Percentiles rank a stretch among this genome's conserved stretches.
phyloP scores from a whole-genome alignment of 2,797 vertebrate species.

The Hyperoplus lanceolatus region DNA sequence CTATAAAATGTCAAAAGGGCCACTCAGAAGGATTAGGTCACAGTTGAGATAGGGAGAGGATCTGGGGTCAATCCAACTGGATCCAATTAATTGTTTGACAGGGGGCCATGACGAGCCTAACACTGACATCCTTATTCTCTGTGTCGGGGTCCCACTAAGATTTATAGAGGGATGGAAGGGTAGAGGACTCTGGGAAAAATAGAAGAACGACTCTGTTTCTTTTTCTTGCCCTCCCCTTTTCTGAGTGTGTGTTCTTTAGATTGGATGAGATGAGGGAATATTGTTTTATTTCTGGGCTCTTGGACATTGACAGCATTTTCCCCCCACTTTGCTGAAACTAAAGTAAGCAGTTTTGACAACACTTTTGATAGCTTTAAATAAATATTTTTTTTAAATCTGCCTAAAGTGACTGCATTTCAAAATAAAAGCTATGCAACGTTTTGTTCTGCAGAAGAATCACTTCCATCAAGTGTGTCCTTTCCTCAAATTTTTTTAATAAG shows the following conservation, averaged over 20 bases:
- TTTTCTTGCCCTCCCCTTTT: not conserved
- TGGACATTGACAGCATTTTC: slow-evolving; percentile 60
- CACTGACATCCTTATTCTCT: slow-evolving; percentile 51
- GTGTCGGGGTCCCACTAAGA: slow-evolving; percentile 35
- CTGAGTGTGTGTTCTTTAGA: slow-evolving; percentile 44
- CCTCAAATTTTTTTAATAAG: slow-evolving; percentile 13
- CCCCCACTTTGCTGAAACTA: slow-evolving; percentile 54
- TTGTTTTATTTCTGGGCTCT: slow-evolving; percentile 39
- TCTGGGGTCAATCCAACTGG: slow-evolving; percentile 76
- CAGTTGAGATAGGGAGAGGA: slow-evolving; percentile 61
- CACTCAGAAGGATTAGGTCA: slow-evolving; percentile 69
- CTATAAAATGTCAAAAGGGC: slow-evolving; percentile 68
- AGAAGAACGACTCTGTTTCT: slow-evolving; percentile 74
- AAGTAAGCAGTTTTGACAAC: slow-evolving; percentile 63
- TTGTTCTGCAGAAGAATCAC: slow-evolving; percentile 37
- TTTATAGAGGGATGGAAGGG: slow-evolving; percentile 36
- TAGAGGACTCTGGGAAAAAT: slow-evolving; percentile 67
- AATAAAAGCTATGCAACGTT: slow-evolving; percentile 29
- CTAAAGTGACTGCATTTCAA: slow-evolving; percentile 57
- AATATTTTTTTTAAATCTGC: slow-evolving; percentile 43
- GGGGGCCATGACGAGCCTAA: slow-evolving; percentile 61
- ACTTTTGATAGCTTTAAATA: slow-evolving; percentile 73
- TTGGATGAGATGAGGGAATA: slow-evolving; percentile 55
- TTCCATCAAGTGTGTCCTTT: slow-evolving; percentile 17
- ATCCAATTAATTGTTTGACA: slow-evolving; percentile 83